Percentiles rank a stretch among this genome's conserved stretches.
These are phyloP conservation scores for Cantharis nigra DNA, from an alignment of 2,888 invertebrate species.

Conservation along the genomic window DNA sequence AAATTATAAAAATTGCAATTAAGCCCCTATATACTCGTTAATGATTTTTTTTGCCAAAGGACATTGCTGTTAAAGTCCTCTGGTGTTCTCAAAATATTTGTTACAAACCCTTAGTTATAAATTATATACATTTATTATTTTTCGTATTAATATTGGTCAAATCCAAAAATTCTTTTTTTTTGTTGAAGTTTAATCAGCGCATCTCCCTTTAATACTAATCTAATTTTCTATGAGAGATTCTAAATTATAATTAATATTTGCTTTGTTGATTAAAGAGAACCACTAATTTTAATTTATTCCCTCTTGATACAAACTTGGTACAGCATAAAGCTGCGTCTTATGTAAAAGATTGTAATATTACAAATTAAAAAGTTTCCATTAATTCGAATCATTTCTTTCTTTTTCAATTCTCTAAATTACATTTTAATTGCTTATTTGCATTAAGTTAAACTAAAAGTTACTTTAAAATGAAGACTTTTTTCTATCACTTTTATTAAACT, in stretches of 20 bases:
- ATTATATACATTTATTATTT: no score
- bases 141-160: neutral
- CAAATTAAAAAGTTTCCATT: neutral
- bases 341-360: neutral
- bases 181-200: slow-evolving; percentile 6
- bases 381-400: neutral
- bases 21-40: no score
- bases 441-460: neutral
- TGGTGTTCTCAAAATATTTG: no score
- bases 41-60: no score
- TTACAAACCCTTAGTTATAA: no score
- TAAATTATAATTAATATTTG: slow-evolving; percentile 16
- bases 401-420: neutral
- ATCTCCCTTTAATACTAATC: slow-evolving; percentile 11
- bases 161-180: neutral
- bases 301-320: neutral
- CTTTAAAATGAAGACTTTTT: neutral
- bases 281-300: slow-evolving; percentile 13
- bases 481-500: neutral
- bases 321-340: neutral
- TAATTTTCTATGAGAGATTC: slow-evolving; percentile 7
- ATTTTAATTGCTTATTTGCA: neutral
- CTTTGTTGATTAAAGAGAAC: slow-evolving; percentile 12
- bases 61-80: no score
- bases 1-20: no score